These are phyloP conservation scores for Zosterops hypoxanthus DNA, from an alignment of 2,113 vertebrate species.

Conservation along the genomic window DNA sequence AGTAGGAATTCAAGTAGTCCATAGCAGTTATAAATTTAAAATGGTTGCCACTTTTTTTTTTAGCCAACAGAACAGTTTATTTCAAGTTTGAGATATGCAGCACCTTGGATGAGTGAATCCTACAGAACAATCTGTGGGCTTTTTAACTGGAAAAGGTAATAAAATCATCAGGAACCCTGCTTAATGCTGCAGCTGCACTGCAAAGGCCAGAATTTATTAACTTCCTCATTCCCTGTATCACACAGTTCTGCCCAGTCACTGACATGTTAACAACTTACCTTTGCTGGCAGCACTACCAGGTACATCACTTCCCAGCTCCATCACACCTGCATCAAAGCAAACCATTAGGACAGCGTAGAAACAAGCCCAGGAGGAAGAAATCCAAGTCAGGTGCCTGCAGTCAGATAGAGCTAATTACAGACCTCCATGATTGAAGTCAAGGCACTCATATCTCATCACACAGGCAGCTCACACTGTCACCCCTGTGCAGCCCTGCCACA, in stretches of 20 bases:
- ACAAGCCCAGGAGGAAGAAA: background rate
- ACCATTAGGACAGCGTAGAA: background rate
- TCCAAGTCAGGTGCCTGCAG: background rate
- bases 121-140: background rate
- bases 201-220: too few relatives aligned
- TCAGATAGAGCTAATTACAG: conserved; percentile 85
- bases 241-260: background rate
- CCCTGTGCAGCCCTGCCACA: background rate
- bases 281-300: background rate
- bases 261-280: background rate
- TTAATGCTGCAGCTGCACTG: background rate
- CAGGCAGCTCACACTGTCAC: conserved; percentile 23
- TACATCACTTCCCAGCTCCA: background rate
- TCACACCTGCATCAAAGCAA: background rate
- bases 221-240: background rate
- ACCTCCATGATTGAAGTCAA: conserved; percentile 76
- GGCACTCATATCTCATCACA: conserved; percentile 75
- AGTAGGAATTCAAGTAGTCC: background rate
- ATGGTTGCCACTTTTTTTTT: background rate
- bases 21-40: fast-evolving
- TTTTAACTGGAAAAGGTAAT: background rate
- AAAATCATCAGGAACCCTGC: background rate
- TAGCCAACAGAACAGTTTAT: background rate
- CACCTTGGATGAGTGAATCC: background rate
- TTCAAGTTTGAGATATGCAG: background rate